phyloP scores from a whole-genome alignment of 2,888 invertebrate genomes.

The Drosophila limbata region DNA sequence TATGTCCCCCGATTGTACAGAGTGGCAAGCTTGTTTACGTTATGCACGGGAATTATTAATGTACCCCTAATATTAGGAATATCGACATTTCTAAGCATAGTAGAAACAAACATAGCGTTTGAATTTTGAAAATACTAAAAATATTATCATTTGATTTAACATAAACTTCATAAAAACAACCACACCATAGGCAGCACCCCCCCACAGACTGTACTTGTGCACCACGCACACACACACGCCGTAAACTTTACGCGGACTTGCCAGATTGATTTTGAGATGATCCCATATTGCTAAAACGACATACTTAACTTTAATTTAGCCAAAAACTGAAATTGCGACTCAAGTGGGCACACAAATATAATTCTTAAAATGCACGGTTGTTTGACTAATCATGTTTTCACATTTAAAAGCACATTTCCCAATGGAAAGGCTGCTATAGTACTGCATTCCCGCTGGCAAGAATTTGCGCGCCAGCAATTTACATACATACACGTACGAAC shows the following conservation, averaged over 20 bases:
- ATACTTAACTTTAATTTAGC: slow-evolving; percentile 28
- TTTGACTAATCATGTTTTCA: not conserved
- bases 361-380: not conserved
- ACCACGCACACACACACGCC: slow-evolving; percentile 8
- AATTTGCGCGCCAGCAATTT: slow-evolving; percentile 58
- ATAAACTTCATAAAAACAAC: not conserved
- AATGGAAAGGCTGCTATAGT: not conserved
- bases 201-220: slow-evolving; percentile 54
- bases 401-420: too few relatives aligned
- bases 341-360: not conserved
- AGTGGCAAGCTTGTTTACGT: slow-evolving; percentile 40
- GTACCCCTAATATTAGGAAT: slow-evolving; percentile 2
- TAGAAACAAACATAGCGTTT: not conserved
- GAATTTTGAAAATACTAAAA: too few relatives aligned
- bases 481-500: slow-evolving; percentile 25
- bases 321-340: slow-evolving; percentile 16
- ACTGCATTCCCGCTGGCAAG: not conserved
- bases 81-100: too few relatives aligned
- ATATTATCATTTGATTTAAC: not conserved
- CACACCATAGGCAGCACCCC: not conserved
- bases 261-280: slow-evolving; percentile 46
- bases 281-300: slow-evolving; percentile 49
- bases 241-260: slow-evolving; percentile 23
- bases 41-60: slow-evolving; percentile 46
- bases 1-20: not conserved